Conservation (phyloP, 64 coral and sea anemone genomes). For the Hydrozoanthus tunicans region DNA sequence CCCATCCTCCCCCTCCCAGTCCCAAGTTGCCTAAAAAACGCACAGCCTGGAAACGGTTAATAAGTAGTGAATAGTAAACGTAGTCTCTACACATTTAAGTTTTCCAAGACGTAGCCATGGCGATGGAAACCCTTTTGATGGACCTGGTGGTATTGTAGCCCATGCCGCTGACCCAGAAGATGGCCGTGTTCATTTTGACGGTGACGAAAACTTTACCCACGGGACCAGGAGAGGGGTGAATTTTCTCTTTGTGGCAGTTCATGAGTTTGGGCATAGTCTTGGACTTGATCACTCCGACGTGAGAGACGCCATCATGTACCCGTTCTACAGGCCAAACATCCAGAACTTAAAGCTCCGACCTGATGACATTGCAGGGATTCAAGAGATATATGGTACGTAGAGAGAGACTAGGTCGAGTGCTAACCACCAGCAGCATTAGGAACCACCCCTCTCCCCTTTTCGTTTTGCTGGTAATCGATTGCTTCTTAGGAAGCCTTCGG, state of each 20-base stretch:
- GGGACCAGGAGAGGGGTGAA: neutral
- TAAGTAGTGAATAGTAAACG: no score
- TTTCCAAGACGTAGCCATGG: neutral
- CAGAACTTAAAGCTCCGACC: neutral
- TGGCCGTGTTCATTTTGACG: constrained; percentile 31
- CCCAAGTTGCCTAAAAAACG: no score
- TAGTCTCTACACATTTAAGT: neutral
- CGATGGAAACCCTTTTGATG: constrained; percentile 16
- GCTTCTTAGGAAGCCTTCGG: no score
- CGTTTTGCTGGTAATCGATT: no score
- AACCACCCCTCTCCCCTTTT: no score
- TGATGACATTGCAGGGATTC: constrained; percentile 24
- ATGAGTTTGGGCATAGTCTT: constrained; percentile 3
- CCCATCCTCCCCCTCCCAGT: no score
- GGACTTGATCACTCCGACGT: neutral
- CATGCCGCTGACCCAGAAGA: constrained; percentile 33
- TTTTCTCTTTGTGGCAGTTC: constrained; percentile 12
- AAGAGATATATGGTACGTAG: constrained; percentile 9
- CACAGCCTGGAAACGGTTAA: no score
- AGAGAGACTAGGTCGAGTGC: neutral
- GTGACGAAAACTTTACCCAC: constrained; percentile 27
- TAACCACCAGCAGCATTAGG: no score
- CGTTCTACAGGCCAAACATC: neutral
- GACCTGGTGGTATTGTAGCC: constrained; percentile 4
- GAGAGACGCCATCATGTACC: neutral